Base-by-base conservation (phyloP, 2,113 vertebrate genomes). In the Cygnus buccinator region DNA sequence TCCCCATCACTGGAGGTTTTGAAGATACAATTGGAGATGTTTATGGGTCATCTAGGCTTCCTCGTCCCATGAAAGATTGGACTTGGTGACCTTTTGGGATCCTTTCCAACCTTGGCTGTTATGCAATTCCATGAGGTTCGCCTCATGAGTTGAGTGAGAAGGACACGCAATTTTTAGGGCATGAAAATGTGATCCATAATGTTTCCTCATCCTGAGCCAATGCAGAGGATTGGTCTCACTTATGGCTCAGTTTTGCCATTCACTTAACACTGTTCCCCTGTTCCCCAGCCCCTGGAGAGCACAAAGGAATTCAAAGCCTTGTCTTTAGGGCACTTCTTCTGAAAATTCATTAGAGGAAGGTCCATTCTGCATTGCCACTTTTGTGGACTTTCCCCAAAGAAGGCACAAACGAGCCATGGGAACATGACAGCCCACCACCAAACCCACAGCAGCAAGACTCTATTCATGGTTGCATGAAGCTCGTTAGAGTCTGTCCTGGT, bases 151-250 rank as follows among this genome's bases (percentile, higher is more conserved):
- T 46, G 62, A 22, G n/a, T 46, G 62, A 22, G n/a, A 43, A 90
- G 57, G 41, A 23, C 2, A 6, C 1, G 9, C 14, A 50, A 58
- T 55, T 72, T 71, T 74, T 15, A 63, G 78, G 43, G 62, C 39
- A 39, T 0, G 2, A 11, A 9, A 41, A 19, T 31, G 15, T 31
- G 15, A 68, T 1, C 0, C 67, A 17, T 0, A 2, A 31, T 4
- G 5, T 50, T 81, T 78, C 61, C 26, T 57, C 12, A 9, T 5
- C 10, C 4, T 37, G 21, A 67, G 44, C 31, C 17, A 46, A 70
- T 8, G 6, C 17, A 71, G 41, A 58, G 28, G 26, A 75, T 31
- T 2, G 5, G 33, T 7, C 13, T 37, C 28, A 15, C 8, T 43
- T 9, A 13, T 8, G 7, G 58, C 48, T 76, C 5, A 0, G 2